phyloP scores from a whole-genome alignment of 2,888 invertebrate species.

The Agriotes lineatus region DNA sequence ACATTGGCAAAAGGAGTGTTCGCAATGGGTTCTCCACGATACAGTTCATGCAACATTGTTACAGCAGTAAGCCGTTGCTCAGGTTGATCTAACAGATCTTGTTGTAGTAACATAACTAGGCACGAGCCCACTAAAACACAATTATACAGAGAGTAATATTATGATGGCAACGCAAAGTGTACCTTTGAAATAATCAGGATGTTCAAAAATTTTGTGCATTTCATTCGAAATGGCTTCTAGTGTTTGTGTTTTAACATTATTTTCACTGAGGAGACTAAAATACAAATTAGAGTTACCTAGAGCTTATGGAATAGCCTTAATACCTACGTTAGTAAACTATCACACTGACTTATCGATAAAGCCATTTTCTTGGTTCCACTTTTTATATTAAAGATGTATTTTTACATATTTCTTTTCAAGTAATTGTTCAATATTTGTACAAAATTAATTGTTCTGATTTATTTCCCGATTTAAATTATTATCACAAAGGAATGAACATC shows the following conservation, averaged over 20 bases:
- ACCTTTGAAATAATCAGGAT: slow-evolving; percentile 84
- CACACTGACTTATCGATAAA: slow-evolving; percentile 68
- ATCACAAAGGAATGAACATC: too few species aligned
- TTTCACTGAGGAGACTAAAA: slow-evolving; percentile 79
- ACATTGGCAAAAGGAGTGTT: slow-evolving; percentile 80
- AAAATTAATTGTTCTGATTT: too few species aligned
- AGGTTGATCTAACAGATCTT: slow-evolving; percentile 76
- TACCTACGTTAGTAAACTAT: slow-evolving; percentile 67
- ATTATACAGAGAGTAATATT: neutral
- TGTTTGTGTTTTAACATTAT: slow-evolving; percentile 79
- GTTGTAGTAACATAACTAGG: slow-evolving; percentile 74
- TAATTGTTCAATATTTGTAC: too few species aligned
- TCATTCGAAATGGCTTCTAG: slow-evolving; percentile 82
- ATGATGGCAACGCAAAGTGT: slow-evolving; percentile 43
- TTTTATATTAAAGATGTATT: too few species aligned
- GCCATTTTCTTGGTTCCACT: slow-evolving; percentile 67
- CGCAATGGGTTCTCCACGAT: slow-evolving; percentile 74
- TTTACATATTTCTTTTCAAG: too few species aligned
- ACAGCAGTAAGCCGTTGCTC: slow-evolving; percentile 78
- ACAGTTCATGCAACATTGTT: slow-evolving; percentile 78
- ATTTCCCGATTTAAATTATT: too few species aligned
- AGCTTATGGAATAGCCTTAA: slow-evolving; percentile 9
- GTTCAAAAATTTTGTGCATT: slow-evolving; percentile 83
- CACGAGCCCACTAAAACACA: slow-evolving; percentile 70
- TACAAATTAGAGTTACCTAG: slow-evolving; percentile 34